These are phyloP conservation scores for Sphyrna mokarran DNA, from an alignment of 2,113 vertebrate species.

Conservation along the genomic window DNA sequence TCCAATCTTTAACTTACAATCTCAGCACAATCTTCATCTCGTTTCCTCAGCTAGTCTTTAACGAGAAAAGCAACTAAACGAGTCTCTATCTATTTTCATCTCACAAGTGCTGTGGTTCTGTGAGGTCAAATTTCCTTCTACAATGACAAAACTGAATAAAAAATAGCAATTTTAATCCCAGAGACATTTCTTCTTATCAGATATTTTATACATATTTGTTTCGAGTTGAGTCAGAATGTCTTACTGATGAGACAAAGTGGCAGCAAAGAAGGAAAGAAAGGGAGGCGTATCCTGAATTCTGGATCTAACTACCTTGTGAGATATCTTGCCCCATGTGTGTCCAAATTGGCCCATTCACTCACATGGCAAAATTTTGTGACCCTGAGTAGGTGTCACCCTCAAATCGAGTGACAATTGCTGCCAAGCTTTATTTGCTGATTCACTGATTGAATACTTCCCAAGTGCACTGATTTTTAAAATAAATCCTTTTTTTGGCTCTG, in stretches of 20 bases:
- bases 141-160: background rate
- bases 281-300: no score
- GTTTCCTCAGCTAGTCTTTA: background rate
- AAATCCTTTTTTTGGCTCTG: background rate
- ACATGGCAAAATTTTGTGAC: no score
- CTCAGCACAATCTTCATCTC: background rate
- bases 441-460: background rate
- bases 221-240: no score
- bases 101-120: background rate
- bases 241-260: no score
- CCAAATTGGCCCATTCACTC: no score
- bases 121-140: background rate
- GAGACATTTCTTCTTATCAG: background rate
- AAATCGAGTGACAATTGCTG: no score
- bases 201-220: background rate
- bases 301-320: no score
- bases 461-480: background rate
- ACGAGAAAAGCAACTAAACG: background rate
- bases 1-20: background rate
- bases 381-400: no score
- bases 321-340: no score
- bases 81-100: background rate
- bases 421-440: background rate
- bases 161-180: background rate
- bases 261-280: no score